These are phyloP conservation scores for Anomalospiza imberbis DNA, from an alignment of 2,797 vertebrate species.

Conservation along the genomic window DNA sequence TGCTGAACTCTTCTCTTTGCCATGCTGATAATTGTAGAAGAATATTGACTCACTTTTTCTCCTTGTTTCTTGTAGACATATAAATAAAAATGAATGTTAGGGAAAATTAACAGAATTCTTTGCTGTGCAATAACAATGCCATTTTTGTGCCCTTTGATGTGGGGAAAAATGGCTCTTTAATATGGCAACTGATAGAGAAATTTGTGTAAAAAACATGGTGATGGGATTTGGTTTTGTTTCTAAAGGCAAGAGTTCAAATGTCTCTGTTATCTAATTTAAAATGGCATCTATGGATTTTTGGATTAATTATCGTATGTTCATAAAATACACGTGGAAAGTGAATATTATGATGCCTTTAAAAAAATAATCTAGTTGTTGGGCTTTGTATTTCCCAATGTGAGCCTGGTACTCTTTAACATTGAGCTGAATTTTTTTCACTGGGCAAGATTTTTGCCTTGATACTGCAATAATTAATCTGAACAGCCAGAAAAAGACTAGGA, in stretches of 20 bases:
- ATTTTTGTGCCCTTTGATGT: neutral
- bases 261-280: neutral
- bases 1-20: neutral
- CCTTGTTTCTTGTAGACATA: neutral
- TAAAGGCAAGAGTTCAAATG: neutral
- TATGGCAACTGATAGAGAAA: neutral
- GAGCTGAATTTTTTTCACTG: neutral
- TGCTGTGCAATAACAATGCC: neutral
- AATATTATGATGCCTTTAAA: neutral
- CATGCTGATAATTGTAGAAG: neutral
- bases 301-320: neutral
- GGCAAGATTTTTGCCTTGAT: neutral
- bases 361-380: neutral
- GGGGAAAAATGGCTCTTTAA: neutral
- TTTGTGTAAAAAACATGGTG: neutral
- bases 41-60: neutral
- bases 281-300: neutral
- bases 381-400: neutral
- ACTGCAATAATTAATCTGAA: neutral
- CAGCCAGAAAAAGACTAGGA: neutral
- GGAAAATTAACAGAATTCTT: neutral
- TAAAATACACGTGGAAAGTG: fast-evolving
- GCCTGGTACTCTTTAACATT: neutral
- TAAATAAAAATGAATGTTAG: neutral
- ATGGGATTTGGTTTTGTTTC: neutral